Evolutionary conservation across 2,888 invertebrate genomes (phyloP), one percentile per base, ranked within the genome.

Genomic region (Tiphia femorata): DNA sequence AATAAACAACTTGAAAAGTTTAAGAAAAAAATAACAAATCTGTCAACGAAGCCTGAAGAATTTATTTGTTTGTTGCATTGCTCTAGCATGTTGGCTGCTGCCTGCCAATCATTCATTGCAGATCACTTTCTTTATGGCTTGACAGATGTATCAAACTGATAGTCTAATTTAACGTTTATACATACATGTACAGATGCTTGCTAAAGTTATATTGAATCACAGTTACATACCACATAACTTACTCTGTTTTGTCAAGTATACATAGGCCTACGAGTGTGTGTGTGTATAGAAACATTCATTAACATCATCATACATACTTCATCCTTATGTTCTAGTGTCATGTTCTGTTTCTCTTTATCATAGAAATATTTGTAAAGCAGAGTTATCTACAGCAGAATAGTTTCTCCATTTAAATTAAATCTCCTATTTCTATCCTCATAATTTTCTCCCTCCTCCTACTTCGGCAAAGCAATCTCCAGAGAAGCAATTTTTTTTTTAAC

Each of bases 11-110:
- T 51, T 56, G 5, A 4, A 14, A 17, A 40, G 47, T 17, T 37
- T 40, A 42, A 29, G 49, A 49, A 48, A 46, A 51, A 57, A 61
- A 61, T 51, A 64, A 47, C 61, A 62, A 61, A 64, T 68, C 63
- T 71, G 64, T 70, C 65, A 62, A 67, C 58, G 67, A 69, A 67
- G 65, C 65, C 58, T 58, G 58, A 62, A 68, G 62, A 70, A 48
- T 72, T 75, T 71, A 72, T 72, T 74, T 80, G 67, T 77, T 73
- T 78, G 72, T 76, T 81, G 81, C 77, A 78, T 79, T 64, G 76
- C 80, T 76, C 73, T 75, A 79, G 82, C 82, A 82, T 82, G 82
- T 71, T 80, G 81, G 79, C 80, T 82, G 81, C 76, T 79, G 80
- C 80, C 79, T 82, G 81, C 66, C 64, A 72, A 73, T 77, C 75